A percentile compares a stretch with the other conserved stretches of the same genome.
Evolutionary conservation across 2,113 vertebrate genomes (phyloP).

Genomic region (Channa maculata): DNA sequence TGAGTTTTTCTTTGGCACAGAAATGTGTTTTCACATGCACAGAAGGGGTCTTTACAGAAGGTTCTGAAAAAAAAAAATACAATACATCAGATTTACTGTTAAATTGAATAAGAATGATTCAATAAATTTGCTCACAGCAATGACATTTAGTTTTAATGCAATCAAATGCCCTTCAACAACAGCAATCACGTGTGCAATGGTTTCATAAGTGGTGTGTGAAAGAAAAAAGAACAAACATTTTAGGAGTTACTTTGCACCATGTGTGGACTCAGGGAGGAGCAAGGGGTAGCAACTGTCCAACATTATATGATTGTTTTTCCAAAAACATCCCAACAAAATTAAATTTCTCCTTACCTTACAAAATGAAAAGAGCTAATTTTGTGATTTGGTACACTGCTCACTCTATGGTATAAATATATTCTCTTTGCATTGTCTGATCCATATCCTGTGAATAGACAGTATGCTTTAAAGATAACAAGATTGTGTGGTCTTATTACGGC

Average conservation of each 20-base stretch:
- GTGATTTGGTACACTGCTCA: background rate
- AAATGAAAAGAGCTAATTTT: background rate
- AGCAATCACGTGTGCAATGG: background rate
- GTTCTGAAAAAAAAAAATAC: background rate
- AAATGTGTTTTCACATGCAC: background rate
- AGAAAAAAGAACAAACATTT: background rate
- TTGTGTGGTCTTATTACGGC: background rate
- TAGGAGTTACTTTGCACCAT: too few relatives aligned
- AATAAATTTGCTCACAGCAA: background rate
- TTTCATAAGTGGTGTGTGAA: background rate
- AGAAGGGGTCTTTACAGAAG: background rate
- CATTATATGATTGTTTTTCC: too few relatives aligned
- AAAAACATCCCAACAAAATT: too few relatives aligned
- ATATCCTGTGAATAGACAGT: background rate
- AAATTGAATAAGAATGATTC: background rate
- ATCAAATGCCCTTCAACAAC: background rate
- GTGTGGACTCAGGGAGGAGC: too few relatives aligned
- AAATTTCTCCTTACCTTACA: background rate
- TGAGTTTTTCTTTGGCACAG: background rate
- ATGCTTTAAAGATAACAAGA: conserved; percentile 7
- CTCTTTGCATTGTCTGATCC: background rate
- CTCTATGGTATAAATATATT: background rate
- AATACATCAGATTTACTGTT: background rate
- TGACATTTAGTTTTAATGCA: background rate
- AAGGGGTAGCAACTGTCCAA: too few relatives aligned